Percentiles rank a stretch among this genome's conserved stretches.
Conservation (phyloP, 1,140 invertebrate genomes). For the Platyura marginata region DNA sequence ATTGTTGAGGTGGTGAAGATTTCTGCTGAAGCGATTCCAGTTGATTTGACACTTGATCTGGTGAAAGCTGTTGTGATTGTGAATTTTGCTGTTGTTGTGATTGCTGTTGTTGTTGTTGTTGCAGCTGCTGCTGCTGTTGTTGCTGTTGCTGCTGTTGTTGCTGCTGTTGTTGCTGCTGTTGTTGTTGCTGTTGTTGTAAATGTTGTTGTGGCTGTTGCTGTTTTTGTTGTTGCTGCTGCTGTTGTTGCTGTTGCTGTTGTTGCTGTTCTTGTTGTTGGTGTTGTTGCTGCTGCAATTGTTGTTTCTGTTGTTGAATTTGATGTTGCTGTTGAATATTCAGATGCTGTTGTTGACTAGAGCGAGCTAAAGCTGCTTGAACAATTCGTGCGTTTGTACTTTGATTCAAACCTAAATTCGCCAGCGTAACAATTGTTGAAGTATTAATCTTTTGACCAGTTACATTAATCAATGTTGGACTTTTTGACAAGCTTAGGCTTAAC, state of each 20-base stretch:
- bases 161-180: not conserved
- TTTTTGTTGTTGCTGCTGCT: constrained; percentile 12
- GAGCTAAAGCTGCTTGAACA: constrained; percentile 16
- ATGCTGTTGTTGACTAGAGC: constrained; percentile 1
- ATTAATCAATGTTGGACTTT: constrained; percentile 7
- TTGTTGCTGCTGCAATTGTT: not conserved
- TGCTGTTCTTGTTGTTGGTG: constrained; percentile 23
- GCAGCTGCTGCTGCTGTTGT: constrained; percentile 21
- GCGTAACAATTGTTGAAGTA: constrained; percentile 16
- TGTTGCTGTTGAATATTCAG: constrained; percentile 4
- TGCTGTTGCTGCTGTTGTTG: constrained; percentile 25
- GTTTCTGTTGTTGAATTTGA: not conserved
- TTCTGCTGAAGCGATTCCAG: too few species aligned
- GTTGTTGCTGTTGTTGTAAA: constrained; percentile 6
- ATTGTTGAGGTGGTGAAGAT: too few species aligned
- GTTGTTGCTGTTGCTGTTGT: constrained; percentile 9
- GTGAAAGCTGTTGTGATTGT: too few species aligned
- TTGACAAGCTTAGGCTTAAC: constrained; percentile 6
- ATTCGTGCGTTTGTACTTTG: constrained; percentile 15
- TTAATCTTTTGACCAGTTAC: constrained; percentile 12
- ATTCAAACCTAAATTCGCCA: constrained; percentile 18
- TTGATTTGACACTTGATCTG: too few species aligned
- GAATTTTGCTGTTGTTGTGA: too few species aligned
- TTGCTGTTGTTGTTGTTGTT: constrained; percentile 22
- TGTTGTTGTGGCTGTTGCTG: constrained; percentile 24